Evolutionary conservation across 2,888 invertebrate genomes (phyloP), one percentile per base, ranked within the genome.

Genomic region (Dryomyza anilis): DNA sequence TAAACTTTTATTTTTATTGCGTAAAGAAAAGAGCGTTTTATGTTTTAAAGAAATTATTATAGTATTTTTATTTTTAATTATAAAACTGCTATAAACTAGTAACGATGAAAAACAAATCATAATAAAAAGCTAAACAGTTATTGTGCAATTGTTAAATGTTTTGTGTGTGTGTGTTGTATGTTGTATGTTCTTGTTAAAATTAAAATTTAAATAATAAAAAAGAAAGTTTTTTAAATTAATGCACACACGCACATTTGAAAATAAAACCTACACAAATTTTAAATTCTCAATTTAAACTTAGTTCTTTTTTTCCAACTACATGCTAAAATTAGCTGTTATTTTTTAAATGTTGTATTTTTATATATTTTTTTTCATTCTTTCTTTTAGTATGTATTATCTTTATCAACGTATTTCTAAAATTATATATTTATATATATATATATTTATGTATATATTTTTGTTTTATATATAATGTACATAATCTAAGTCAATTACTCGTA

Each of bases 361-460:
- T 52, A 52, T 27, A 29, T 16, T 16, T 52, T 46, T 46, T 50
- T 33, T 33, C 16, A 43, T 57, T 48, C 23, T 36, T 36, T 10
- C 7, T 36, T 48, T 21, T 48, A 21, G 8, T 48, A 16, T 4
- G 19, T 56, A 48, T 61, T 57, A 16, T 66, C 33, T 64, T 60
- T 66, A 59, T 69, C 67, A 33, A 65, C 66, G 65, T 71, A 68
- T 59, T 56, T 63, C 64, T 67, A 67, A 63, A 50, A 63, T 63
- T 64, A 25, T 66, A 64, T 57, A 66, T 58, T 46, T 48, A 53
- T 67, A 45, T 61, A 30, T 55, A 39, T 66, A 29, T 63, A 36
- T 59, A 25, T 53, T 36, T 66, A 57, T 62, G 50, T 62, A 48
- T 39, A 65, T 48, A 61, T 27, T 25, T 62, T 48, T 62, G 23